Evolutionary conservation across 2,113 vertebrate species (phyloP), one percentile per base, ranked within the genome.

Genomic region (Xiphophorus couchianus): DNA sequence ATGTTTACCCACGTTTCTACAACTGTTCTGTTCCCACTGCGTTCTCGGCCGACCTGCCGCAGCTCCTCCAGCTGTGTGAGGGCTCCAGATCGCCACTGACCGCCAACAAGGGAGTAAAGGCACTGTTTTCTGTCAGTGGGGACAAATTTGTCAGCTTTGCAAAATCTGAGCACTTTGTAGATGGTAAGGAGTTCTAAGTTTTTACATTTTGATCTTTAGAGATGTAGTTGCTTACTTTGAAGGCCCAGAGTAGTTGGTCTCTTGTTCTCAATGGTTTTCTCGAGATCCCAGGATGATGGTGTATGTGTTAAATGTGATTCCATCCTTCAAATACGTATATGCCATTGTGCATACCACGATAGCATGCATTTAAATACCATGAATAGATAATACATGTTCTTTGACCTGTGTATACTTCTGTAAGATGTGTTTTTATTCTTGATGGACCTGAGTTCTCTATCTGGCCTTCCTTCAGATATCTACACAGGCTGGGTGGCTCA

Each of bases 401-500:
- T 14, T n/a, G 31, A 25, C 22, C 4, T 22, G n/a, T 27, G 19
- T 14, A 17, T 58, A 42, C 33, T 51, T 42, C 0, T 28, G 17
- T 42, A 42, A 15, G 39, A 15, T 42, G 17, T 2, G 48, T 13
- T 62, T n/a, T 62, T 8, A 1, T 35, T 30, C n/a, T 7, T 64
- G n/a, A 22, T 62, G 2, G 15, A 63, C 4, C 62, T 74, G 39
- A 66, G 31, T 27, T 76, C 12, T 72, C 60, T 12, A 8, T 2
- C 5, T 71, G 62, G 0, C 29, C 6, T 77, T 61, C 71, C 28
- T 60, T 27, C 90, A 98, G 97, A 99, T 86, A 98, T 99, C 82
- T 97, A 96, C 22, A 77, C 93, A 4, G 95, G 93, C 64, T 99
- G 97, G 97, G 94, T 97, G 74, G 97, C 97, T 89, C 97, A 97